phyloP scores from a whole-genome alignment of 2,113 vertebrate species.

The Nesospiza acunhae region DNA sequence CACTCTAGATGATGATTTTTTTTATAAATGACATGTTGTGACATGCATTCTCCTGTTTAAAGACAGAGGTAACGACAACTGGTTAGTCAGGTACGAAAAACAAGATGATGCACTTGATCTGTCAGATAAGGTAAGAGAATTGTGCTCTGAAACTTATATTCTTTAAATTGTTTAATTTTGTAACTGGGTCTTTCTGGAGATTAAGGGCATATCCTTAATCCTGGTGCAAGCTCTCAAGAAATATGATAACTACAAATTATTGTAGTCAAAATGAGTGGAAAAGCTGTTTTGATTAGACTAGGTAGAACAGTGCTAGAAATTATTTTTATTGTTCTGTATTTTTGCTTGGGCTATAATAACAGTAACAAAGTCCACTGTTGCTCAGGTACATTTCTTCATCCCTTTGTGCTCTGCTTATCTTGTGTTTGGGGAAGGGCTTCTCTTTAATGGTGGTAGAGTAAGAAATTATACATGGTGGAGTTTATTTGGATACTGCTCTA shows the following conservation, averaged over 20 bases:
- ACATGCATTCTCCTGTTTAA: constrained; percentile 50
- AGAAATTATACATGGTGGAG: background rate
- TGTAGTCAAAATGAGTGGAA: background rate
- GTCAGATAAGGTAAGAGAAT: constrained; percentile 77
- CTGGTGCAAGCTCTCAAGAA: background rate
- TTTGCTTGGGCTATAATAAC: background rate
- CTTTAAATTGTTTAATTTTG: background rate
- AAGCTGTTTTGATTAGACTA: background rate
- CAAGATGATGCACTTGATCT: constrained; percentile 68
- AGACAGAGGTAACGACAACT: constrained; percentile 98
- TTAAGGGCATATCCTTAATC: background rate
- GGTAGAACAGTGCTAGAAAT: background rate
- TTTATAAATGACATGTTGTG: background rate
- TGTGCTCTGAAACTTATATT: background rate
- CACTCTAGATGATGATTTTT: background rate
- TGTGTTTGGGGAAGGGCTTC: background rate
- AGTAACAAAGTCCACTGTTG: background rate
- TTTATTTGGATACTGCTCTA: background rate
- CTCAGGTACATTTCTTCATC: background rate
- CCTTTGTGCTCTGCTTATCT: background rate
- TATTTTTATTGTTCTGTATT: background rate
- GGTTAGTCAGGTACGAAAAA: constrained; percentile 93
- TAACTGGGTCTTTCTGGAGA: background rate
- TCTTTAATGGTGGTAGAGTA: background rate
- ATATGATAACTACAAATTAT: background rate